phyloP scores from a whole-genome alignment of 2,113 vertebrate species.

The Sisor rabdophorus region DNA sequence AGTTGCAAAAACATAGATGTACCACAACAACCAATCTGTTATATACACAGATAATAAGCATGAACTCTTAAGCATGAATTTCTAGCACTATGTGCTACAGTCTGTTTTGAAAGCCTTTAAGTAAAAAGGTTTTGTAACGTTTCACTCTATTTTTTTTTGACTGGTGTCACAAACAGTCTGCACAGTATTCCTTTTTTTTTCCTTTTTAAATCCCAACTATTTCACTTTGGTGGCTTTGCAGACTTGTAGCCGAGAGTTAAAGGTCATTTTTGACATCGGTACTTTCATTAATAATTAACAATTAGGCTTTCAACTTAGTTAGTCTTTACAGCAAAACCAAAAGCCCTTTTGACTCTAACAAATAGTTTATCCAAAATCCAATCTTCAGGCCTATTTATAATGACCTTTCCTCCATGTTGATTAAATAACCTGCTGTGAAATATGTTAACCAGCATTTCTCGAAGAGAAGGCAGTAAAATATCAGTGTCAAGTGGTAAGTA shows the following conservation, averaged over 20 bases:
- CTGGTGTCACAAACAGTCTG: neutral
- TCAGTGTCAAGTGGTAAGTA: neutral
- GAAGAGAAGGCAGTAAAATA: neutral
- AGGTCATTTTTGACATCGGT: neutral
- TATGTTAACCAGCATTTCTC: neutral
- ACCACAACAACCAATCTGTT: neutral
- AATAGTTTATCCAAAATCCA: neutral
- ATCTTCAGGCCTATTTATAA: conserved; percentile 4
- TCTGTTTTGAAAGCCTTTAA: neutral
- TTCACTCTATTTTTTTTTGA: neutral
- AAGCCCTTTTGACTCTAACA: conserved; percentile 17
- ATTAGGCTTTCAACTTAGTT: conserved; percentile 12
- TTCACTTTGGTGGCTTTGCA: neutral
- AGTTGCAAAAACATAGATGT: neutral
- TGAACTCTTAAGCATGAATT: neutral
- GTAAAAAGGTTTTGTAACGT: neutral
- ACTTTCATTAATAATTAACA: conserved; percentile 14
- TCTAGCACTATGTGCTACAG: neutral
- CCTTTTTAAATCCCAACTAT: neutral
- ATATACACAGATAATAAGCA: neutral
- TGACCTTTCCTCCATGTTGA: conserved; percentile 1
- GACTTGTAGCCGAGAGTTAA: neutral
- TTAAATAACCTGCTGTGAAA: neutral
- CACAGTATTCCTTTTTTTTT: neutral
- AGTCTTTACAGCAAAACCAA: neutral